phyloP scores from a whole-genome alignment of 2,888 invertebrate genomes.

The Drosophila subsilvestris region DNA sequence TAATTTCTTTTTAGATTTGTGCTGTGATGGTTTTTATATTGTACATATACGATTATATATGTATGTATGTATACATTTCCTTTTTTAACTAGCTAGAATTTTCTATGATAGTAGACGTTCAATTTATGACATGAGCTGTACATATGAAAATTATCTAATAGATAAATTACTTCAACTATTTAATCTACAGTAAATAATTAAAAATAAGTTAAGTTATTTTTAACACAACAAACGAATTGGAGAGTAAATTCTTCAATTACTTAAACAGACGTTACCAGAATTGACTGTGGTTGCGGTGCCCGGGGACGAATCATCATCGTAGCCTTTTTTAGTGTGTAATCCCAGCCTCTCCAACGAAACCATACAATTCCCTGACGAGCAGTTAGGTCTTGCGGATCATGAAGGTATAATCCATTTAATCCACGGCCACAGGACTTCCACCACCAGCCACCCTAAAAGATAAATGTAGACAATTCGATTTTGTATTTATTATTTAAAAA shows the following conservation, averaged over 20 bases:
- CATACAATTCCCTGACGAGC: constrained; percentile 96
- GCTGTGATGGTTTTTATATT: too few species aligned
- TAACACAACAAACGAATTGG: background rate
- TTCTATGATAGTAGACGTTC: too few species aligned
- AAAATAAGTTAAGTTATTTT: background rate
- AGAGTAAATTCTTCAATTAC: background rate
- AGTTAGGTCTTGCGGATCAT: constrained; percentile 95
- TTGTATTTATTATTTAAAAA: background rate
- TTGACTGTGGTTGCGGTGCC: constrained; percentile 77
- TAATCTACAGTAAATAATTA: background rate
- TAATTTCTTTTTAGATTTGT: too few species aligned
- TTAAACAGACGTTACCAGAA: constrained; percentile 45
- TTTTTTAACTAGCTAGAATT: too few species aligned
- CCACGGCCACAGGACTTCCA: constrained; percentile 97
- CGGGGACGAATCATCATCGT: constrained; percentile 95
- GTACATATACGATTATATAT: too few species aligned
- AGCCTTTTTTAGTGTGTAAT: constrained; percentile 94
- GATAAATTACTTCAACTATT: background rate
- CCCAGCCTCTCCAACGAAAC: constrained; percentile 98
- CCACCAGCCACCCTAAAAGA: constrained; percentile 92
- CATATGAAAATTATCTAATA: background rate
- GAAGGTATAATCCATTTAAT: constrained; percentile 94
- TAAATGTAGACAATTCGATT: constrained; percentile 1
- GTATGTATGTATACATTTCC: too few species aligned
- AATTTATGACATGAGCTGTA: background rate